Percentiles rank a stretch among this genome's conserved stretches.
Evolutionary conservation across 92 coral and sea anemone species (phyloP).

Genomic region (Umimayanthus kanabou): DNA sequence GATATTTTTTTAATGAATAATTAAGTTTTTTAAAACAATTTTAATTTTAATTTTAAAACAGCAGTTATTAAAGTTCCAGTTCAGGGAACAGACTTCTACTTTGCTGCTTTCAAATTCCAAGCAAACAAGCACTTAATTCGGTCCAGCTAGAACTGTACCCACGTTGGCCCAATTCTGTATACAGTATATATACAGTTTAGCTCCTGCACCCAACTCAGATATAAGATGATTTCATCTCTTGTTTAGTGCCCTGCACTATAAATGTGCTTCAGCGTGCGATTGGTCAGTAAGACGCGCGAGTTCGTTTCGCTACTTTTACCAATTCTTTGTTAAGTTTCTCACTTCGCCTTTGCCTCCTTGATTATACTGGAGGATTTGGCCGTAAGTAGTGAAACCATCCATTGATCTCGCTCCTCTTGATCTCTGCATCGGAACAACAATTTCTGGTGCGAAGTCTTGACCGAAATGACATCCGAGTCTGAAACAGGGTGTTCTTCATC

Average conservation of each 20-base stretch:
- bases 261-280: not conserved
- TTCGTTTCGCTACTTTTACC: not conserved
- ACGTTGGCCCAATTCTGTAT: not conserved
- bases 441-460: constrained; percentile 26
- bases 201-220: not conserved
- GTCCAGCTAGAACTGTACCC: not conserved
- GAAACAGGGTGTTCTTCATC: not conserved
- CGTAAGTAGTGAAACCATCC: constrained; percentile 36
- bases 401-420: constrained; percentile 25
- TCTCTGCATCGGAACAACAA: constrained; percentile 22
- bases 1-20: no score
- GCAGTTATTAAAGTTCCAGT: not conserved
- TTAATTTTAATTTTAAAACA: no score
- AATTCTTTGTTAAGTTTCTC: not conserved
- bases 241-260: not conserved
- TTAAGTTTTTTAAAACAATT: not conserved
- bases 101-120: no score
- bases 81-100: no score
- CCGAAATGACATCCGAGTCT: constrained; percentile 13
- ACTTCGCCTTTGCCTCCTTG: constrained; percentile 32
- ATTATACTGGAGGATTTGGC: constrained; percentile 36
- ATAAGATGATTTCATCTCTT: not conserved
- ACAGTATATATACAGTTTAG: no score
- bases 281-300: not conserved
- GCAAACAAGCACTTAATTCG: not conserved